Evolutionary conservation across 2,113 vertebrate species (phyloP), one percentile per base, ranked within the genome.

Genomic region (Hiodon tergisus): DNA sequence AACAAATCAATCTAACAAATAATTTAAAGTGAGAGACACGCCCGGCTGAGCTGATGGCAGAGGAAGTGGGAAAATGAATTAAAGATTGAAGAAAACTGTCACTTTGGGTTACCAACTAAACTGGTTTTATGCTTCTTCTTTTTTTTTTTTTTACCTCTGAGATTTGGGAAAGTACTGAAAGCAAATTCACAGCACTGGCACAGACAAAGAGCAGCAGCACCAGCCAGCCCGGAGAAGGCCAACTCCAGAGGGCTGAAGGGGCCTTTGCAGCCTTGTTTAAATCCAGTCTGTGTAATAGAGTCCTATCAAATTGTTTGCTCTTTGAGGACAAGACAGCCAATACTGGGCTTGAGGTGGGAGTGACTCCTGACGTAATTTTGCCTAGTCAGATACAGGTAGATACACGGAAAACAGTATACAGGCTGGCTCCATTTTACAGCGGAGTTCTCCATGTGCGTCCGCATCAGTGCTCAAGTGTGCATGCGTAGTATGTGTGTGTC

Each of bases 21-120:
- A 93, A 96, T 95, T 95, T 90, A 95, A 88, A 77, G 87, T 88
- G 87, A 85, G 88, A 77, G 88, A 84, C 89, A 93, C 80, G 93
- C 93, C 91, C 76, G 89, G 86, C 86, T 93, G 93, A 90, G 84
- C 94, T 95, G 93, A 96, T 93, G 91, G 92, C 87, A 83, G 86
- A 88, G 87, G 89, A 93, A 94, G 93, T 93, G 94, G 93, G 91
- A 92, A 94, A 93, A 92, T 88, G 88, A 92, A 95, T 94, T 85
- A 95, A 96, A 94, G 91, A 93, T 95, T 94, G 87, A 95, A 91
- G 87, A 91, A 91, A 89, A 92, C 91, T 95, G 94, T 95, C 94
- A 93, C 92, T 94, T 93, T 83, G 14, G 87, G 90, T 95, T 94
- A 92, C 89, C 90, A 79, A 89, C 83, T 83, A 91, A 94, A 89